phyloP scores from a whole-genome alignment of 2,888 invertebrate genomes.

The Andrena dorsata region DNA sequence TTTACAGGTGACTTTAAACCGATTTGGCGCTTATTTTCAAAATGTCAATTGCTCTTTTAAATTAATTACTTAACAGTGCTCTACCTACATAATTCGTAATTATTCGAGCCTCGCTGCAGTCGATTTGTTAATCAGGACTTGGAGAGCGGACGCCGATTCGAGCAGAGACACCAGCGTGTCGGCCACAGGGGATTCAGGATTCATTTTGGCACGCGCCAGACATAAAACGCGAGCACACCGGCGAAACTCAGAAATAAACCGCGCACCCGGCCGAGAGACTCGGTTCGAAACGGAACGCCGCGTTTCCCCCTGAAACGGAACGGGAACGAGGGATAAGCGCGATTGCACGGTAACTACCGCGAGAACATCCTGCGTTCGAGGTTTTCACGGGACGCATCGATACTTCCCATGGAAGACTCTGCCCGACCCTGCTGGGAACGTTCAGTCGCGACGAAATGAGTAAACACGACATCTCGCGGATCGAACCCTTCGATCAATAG shows the following conservation, averaged over 20 bases:
- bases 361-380: constrained; percentile 61
- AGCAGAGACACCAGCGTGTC: constrained; percentile 3
- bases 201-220: constrained; percentile 62
- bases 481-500: neutral
- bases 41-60: neutral
- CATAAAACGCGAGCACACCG: constrained; percentile 59
- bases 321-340: constrained; percentile 41
- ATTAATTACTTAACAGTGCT: neutral
- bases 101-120: neutral
- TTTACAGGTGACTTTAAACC: no score
- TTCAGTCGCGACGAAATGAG: constrained; percentile 1
- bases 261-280: constrained; percentile 24
- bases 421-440: constrained; percentile 19
- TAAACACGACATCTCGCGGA: neutral
- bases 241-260: constrained; percentile 69
- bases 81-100: neutral
- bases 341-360: constrained; percentile 55
- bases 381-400: constrained; percentile 55
- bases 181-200: constrained; percentile 33
- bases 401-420: constrained; percentile 47
- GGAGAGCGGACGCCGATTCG: neutral
- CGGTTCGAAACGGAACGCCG: constrained; percentile 39
- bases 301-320: constrained; percentile 50
- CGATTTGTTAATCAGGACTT: neutral
- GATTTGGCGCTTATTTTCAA: no score